A percentile compares a stretch with the other conserved stretches of the same genome.
Evolutionary conservation across 2,113 vertebrate species (phyloP).

Genomic region (Calyptommatus sinebrachiatus): DNA sequence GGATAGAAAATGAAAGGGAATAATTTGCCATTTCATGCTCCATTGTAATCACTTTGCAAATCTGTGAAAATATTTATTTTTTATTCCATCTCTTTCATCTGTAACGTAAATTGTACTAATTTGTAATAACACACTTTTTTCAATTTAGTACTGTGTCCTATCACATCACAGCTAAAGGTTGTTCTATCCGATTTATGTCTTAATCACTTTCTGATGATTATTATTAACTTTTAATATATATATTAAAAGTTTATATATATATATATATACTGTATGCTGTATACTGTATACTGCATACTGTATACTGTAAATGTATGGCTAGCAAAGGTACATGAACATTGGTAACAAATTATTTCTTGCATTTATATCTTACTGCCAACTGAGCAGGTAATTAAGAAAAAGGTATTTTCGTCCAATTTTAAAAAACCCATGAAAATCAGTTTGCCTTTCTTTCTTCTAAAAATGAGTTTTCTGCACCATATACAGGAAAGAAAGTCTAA

Average conservation of each 20-base stretch:
- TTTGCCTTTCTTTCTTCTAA: constrained; percentile 42
- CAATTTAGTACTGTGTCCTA: neutral
- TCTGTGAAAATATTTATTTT: neutral
- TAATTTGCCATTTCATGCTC: neutral
- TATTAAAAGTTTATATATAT: too few relatives aligned
- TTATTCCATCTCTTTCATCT: neutral
- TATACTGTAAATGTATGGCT: neutral
- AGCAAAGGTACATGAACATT: constrained; percentile 37
- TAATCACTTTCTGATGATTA: too few relatives aligned
- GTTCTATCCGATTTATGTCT: too few relatives aligned
- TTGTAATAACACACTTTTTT: neutral
- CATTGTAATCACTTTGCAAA: neutral
- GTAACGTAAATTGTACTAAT: neutral
- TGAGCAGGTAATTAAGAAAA: constrained; percentile 56
- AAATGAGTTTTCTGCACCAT: neutral
- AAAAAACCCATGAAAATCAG: constrained; percentile 55
- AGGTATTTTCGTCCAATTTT: constrained; percentile 58
- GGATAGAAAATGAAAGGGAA: neutral
- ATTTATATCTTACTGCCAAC: constrained; percentile 53
- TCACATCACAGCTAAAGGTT: too few relatives aligned
- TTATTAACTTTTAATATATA: too few relatives aligned
- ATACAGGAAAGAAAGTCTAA: constrained; percentile 26
- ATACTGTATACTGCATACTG: too few relatives aligned
- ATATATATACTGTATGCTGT: too few relatives aligned
- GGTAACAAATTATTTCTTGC: constrained; percentile 10